These are phyloP conservation scores for Copsychus sechellarum DNA, from an alignment of 2,113 vertebrate genomes.

Conservation along the genomic window DNA sequence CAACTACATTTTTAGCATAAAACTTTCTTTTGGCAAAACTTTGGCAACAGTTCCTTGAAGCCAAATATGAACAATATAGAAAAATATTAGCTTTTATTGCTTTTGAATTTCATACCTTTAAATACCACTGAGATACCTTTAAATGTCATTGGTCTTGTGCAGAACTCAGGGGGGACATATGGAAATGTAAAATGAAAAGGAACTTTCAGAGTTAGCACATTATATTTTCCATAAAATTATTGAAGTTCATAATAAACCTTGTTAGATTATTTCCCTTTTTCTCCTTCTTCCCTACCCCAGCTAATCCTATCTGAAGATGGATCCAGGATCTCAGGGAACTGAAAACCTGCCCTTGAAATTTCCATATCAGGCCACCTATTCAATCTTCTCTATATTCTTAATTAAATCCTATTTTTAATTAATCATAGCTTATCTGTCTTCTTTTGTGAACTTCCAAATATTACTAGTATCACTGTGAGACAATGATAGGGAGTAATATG, in stretches of 20 bases:
- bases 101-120: not conserved
- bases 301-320: not conserved
- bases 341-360: not conserved
- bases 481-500: not conserved
- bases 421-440: not conserved
- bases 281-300: not conserved
- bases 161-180: not conserved
- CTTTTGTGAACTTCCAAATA: not conserved
- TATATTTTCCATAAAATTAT: not conserved
- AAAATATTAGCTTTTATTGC: not conserved
- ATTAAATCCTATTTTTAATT: slow-evolving; percentile 13
- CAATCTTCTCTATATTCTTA: not conserved
- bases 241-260: not conserved
- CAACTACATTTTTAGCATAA: not conserved
- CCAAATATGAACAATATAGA: not conserved
- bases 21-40: not conserved
- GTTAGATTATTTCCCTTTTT: not conserved
- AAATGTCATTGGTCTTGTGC: not conserved
- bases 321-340: not conserved
- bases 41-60: not conserved
- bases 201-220: not conserved
- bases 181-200: not conserved
- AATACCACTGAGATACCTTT: not conserved
- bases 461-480: not conserved
- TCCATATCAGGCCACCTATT: not conserved